Percentiles rank a stretch among this genome's conserved stretches.
phyloP scores from a whole-genome alignment of 2,113 vertebrate genomes.

The Calidris pugnax region DNA sequence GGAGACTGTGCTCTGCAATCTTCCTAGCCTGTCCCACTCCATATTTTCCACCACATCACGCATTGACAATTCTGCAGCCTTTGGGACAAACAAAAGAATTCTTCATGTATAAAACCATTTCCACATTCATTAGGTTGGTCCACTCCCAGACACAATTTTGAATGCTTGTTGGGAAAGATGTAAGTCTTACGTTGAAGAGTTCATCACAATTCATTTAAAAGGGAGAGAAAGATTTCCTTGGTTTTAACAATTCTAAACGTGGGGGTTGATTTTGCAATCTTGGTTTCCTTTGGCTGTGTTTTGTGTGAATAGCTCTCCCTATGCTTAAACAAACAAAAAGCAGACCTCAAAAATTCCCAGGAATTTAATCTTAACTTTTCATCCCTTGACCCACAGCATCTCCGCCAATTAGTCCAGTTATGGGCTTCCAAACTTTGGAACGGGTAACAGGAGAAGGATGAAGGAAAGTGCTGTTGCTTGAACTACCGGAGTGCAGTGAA shows the following conservation, averaged over 20 bases:
- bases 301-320: not conserved
- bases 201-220: not conserved
- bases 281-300: not conserved
- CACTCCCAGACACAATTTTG: too few species aligned
- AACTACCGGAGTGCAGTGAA: not conserved
- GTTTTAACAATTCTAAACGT: not conserved
- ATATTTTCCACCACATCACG: not conserved
- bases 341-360: not conserved
- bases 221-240: not conserved
- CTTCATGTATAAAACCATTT: not conserved
- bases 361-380: not conserved
- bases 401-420: not conserved
- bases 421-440: not conserved
- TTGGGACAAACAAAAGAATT: not conserved
- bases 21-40: not conserved
- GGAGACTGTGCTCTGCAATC: not conserved
- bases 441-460: not conserved
- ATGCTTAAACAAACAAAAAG: not conserved
- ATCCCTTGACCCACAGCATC: not conserved
- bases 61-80: not conserved
- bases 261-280: not conserved
- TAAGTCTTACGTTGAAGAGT: not conserved
- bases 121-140: not conserved
- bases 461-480: not conserved
- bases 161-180: too few species aligned